Base-by-base conservation (phyloP, 1,140 invertebrate species). In the Acromyrmex echinatior region DNA sequence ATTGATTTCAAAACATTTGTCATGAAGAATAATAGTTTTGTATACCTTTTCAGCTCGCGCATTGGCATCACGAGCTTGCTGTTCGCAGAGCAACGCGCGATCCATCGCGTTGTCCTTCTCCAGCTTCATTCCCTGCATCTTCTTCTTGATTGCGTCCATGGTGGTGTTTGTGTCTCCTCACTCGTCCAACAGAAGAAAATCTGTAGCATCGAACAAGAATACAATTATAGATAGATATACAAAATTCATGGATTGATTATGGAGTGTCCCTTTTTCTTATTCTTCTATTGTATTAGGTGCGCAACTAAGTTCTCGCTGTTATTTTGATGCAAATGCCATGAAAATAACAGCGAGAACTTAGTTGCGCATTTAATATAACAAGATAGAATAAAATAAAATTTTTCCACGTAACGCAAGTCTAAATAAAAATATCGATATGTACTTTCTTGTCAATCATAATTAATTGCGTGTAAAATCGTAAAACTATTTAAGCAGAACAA, bases 131-230 rank as follows among this genome's bases (percentile, higher is more conserved):
- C 98, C 98, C 97, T 99, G 98, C 99, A 99, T 99, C 97, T 99
- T 99, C 98, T 99, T 99, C 98, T 99, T 99, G 97, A 99, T 99
- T 96, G 98, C 98, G 97, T 99, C 99, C 99, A 99, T 99, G 96
- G 96, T 96, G 96, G 94, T 92, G 92, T 95, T 91, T 95, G 95
- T 95, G 93, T 95, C 82, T 91, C 45, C 56, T 91, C 79, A 88
- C 87, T 92, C 85, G 88, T 87, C 73, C 28, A 74, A 74, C 78
- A 79, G 88, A 88, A 63, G 87, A 86, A 86, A 91, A 87, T 77
- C 89, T 91, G 31, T 12, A 70, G 35, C 78, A 88, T 21, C n/a
- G 70, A 63, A 89, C 31, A 63, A 0, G 63, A 39, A 60, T 60
- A 56, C 10, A 9, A 82, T 71, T 82, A 73, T 6, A 28, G 28